These are phyloP conservation scores for Passerina amoena DNA, from an alignment of 2,113 vertebrate genomes.

Conservation along the genomic window DNA sequence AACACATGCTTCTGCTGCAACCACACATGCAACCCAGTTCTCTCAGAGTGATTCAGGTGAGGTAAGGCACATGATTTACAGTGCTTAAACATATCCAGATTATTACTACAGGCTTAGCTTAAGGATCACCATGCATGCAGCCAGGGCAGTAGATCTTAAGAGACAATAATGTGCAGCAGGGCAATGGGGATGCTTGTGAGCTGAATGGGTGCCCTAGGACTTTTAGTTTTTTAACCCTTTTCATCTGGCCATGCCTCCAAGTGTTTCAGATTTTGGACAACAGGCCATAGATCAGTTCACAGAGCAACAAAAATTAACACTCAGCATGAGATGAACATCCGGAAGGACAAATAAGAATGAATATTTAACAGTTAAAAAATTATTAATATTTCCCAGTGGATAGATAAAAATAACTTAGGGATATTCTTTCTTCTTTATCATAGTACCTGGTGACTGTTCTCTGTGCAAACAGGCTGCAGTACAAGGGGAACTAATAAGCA, in stretches of 20 bases:
- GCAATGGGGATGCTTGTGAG: background rate
- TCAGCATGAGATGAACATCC: background rate
- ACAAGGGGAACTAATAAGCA: background rate
- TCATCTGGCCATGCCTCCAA: background rate
- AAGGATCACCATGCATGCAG: background rate
- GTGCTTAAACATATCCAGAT: background rate
- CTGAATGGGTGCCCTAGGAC: background rate
- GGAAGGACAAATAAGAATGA: background rate
- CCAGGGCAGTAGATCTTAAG: background rate
- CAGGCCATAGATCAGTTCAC: background rate
- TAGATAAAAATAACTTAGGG: conserved; percentile 12
- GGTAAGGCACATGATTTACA: background rate
- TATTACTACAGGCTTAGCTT: background rate
- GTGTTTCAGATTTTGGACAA: background rate
- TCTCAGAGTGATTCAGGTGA: background rate
- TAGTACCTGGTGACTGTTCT: background rate
- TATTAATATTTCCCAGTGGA: background rate
- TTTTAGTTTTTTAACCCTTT: background rate
- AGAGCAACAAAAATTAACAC: background rate
- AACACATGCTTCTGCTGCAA: background rate
- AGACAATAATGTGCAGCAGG: background rate
- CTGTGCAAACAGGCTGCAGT: background rate
- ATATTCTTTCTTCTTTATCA: background rate
- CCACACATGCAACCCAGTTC: background rate
- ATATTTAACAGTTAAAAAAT: background rate